These are phyloP conservation scores for Peucedramus taeniatus DNA, from an alignment of 2,113 vertebrate species.

Conservation along the genomic window DNA sequence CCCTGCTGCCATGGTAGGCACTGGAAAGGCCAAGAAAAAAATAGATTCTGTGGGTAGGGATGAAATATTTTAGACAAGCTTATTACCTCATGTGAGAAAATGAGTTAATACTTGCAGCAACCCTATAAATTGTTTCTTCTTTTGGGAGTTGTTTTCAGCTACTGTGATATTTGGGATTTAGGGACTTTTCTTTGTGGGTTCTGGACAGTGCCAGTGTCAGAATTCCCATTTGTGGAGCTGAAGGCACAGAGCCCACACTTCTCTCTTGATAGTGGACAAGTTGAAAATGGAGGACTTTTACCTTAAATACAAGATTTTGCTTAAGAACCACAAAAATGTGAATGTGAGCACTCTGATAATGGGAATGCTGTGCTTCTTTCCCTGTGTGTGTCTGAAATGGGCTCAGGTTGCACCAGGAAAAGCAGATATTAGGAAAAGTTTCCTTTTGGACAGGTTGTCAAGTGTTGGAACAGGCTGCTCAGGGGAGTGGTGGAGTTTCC, in stretches of 20 bases:
- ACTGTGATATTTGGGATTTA: background rate
- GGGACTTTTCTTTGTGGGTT: background rate
- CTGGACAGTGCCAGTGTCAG: background rate
- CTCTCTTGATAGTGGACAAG: background rate
- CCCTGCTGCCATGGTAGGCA: background rate
- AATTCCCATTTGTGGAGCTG: background rate
- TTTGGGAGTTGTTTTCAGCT: background rate
- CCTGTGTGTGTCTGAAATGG: fast-evolving
- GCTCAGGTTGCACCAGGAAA: too few species aligned
- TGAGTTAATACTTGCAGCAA: background rate
- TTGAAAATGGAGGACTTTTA: background rate
- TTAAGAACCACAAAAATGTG: background rate
- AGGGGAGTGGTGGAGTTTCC: background rate
- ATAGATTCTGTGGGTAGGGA: background rate
- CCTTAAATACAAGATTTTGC: background rate
- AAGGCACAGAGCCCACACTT: background rate
- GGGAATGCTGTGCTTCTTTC: background rate
- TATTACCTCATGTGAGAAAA: slow-evolving; percentile 10
- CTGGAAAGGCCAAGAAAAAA: background rate
- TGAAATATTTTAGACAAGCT: background rate
- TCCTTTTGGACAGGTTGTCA: background rate
- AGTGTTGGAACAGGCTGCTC: background rate
- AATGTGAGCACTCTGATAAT: fast-evolving
- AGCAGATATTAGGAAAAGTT: too few species aligned
- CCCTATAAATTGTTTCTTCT: background rate